A percentile compares a stretch with the other conserved stretches of the same genome.
phyloP scores from a whole-genome alignment of 2,113 vertebrate species.

The Sceloporus tristichus region DNA sequence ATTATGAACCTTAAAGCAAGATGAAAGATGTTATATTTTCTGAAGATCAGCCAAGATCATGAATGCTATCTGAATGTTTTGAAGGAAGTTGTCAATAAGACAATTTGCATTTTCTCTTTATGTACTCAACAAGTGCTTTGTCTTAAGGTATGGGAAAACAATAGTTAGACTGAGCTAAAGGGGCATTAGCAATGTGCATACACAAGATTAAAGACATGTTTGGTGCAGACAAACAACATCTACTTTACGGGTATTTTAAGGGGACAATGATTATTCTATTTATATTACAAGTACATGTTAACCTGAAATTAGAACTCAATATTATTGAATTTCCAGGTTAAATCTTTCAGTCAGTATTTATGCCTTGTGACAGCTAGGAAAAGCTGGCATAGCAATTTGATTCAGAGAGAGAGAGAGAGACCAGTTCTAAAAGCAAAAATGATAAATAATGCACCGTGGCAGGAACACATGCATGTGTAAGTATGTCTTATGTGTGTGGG shows the following conservation, averaged over 20 bases:
- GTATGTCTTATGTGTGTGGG: too few relatives aligned
- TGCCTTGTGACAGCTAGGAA: neutral
- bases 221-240: neutral
- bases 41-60: slow-evolving; percentile 31
- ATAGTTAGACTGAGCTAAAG: neutral
- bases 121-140: neutral
- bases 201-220: neutral
- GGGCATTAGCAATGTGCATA: neutral
- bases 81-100: slow-evolving; percentile 27
- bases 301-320: slow-evolving; percentile 1
- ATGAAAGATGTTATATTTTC: slow-evolving; percentile 23
- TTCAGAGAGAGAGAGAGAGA: neutral
- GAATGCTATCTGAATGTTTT: slow-evolving; percentile 37
- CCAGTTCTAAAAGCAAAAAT: too few relatives aligned
- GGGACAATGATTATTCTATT: slow-evolving; percentile 2
- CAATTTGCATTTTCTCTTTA: slow-evolving; percentile 28
- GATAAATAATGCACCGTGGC: too few relatives aligned
- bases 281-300: slow-evolving; percentile 3
- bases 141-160: slow-evolving; percentile 34
- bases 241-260: neutral
- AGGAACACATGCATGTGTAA: too few relatives aligned
- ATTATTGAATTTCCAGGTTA: slow-evolving; percentile 3
- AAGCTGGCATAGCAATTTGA: neutral
- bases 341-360: neutral
- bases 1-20: slow-evolving; percentile 26